Evolutionary conservation across 53 echinoderm and acorn worm species (phyloP), one percentile per base, ranked within the genome.

Genomic region (Glandiceps talaboti): DNA sequence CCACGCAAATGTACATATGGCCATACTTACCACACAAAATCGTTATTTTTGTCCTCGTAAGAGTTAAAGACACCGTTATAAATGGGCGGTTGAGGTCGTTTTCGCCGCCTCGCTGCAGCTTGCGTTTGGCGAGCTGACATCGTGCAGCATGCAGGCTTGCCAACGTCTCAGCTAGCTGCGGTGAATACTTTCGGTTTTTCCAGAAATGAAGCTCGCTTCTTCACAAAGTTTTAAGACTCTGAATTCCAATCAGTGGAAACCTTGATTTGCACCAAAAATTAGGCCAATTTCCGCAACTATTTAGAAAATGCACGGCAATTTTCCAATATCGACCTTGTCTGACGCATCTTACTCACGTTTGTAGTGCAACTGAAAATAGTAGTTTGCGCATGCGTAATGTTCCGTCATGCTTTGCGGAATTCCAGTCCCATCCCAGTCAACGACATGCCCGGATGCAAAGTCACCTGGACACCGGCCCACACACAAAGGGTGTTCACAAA

Each of bases 11-110:
- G n/a, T n/a, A n/a, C n/a, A n/a, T n/a, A n/a, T n/a, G n/a, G 64
- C 64, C 6, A 20, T 20, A 85, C 96, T 87, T 90, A 96, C 96
- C 96, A 96, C 33, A 96, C 76, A 83, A 93, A 96, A 83, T 96
- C 96, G 82, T 93, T 96, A 87, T 96, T 92, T 88, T 96, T 96
- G 89, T 96, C 90, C 80, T 96, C 96, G 78, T 96, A 96, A 25
- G 96, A 93, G 87, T 93, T 96, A 76, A 90, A 90, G 26, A 96
- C 92, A 29, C 96, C 96, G 84, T 96, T 96, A 91, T 96, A 96
- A 32, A 90, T 93, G 82, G 92, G 83, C 72, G 96, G 86, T 78
- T 87, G 92, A 81, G 78, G 82, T 81, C 96, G 92, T 77, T 96
- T 96, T 78, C 92, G 84, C 64, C 94, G 86, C 77, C 85, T 81